Evolutionary conservation across 2,113 vertebrate genomes (phyloP), one percentile per base, ranked within the genome.

Genomic region (Megaleporinus macrocephalus): DNA sequence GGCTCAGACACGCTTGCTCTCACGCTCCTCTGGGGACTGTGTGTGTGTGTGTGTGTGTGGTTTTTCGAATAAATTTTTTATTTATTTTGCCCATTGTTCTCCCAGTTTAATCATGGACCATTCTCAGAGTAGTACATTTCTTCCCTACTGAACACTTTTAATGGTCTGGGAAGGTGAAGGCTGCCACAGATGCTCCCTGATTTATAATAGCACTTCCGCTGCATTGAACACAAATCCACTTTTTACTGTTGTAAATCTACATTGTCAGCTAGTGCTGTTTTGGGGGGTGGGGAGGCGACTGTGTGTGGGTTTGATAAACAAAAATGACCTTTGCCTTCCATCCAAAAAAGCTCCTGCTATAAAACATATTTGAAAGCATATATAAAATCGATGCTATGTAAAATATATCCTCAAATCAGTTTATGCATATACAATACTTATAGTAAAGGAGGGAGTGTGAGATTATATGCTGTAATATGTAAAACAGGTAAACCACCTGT

Each of bases 1-100:
- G 84, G 84, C 84, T 83, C 61, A 4, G 30, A 75, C 68, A 72
- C 76, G 65, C 73, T 69, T 82, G 72, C 55, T 76, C 72, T 71
- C 76, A 47, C 33, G 72, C 36, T 79, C 33, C 72, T 49, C 26
- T 73, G 51, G 36, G 49, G 49, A 73, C 41, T 51, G n/a, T 61
- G 27, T 68, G 36, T 65, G 65, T 72, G 47, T 55, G 70, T 73
- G 41, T 80, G 53, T 72, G 69, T 72, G 41, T 26, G 41, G 7
- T 68, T 61, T 73, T 63, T 61, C 57, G 73, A 57, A 73, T 53
- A 29, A 33, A 30, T 76, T 68, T 69, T 26, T 53, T 49, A 69
- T 69, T 68, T 49, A 51, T 20, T 72, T 33, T 9, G 4, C 20
- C 12, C 22, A 41, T 57, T 75, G 7, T 63, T 55, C 33, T 82